Evolutionary conservation across 2,113 vertebrate species (phyloP).

Genomic region (Alligator sinensis): DNA sequence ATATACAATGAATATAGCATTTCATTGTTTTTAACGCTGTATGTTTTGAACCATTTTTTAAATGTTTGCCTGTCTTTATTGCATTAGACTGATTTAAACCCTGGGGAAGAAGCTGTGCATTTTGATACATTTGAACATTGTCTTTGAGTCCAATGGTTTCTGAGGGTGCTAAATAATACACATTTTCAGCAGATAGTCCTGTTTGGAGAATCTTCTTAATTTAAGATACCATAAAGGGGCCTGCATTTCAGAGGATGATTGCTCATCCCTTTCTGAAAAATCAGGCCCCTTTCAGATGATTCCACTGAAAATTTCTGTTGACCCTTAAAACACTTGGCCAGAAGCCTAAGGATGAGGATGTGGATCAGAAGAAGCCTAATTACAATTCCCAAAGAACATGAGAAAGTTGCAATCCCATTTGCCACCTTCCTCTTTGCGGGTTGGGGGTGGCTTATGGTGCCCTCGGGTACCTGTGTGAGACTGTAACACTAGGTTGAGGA

Average conservation of each 20-base stretch:
- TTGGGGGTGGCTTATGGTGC: too few relatives aligned
- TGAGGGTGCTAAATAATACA: not conserved
- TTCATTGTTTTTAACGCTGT: not conserved
- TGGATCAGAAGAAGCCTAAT: not conserved
- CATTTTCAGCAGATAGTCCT: not conserved
- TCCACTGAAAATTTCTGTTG: not conserved
- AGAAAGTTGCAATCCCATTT: not conserved
- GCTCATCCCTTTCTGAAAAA: not conserved
- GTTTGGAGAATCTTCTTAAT: not conserved
- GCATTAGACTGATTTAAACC: not conserved
- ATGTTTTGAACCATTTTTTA: not conserved
- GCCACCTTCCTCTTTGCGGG: too few relatives aligned
- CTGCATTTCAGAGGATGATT: not conserved
- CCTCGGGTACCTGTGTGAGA: too few relatives aligned
- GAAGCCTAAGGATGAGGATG: not conserved
- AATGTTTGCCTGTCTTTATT: not conserved
- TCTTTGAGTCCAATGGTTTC: not conserved
- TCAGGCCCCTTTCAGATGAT: not conserved
- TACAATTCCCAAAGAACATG: not conserved
- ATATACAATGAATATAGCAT: not conserved
- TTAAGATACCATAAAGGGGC: not conserved
- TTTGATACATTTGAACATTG: not conserved
- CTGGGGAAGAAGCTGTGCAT: not conserved
- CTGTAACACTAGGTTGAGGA: too few relatives aligned
- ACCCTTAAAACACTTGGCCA: not conserved